Evolutionary conservation across 2,888 invertebrate species (phyloP), one percentile per base, ranked within the genome.

Genomic region (Epiblema foenella): DNA sequence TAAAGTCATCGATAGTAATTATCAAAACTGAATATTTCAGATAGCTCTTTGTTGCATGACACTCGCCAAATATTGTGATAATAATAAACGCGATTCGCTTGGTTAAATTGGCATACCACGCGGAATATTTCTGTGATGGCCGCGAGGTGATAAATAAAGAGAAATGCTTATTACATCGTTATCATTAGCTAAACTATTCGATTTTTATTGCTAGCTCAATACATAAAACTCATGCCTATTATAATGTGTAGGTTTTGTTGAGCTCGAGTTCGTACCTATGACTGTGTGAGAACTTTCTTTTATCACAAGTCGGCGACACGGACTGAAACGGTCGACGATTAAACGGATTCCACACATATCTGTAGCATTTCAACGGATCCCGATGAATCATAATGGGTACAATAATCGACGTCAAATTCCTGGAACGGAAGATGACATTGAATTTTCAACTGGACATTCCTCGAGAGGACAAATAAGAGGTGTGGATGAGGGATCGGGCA

Each of bases 361-460:
- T 75, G 77, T 75, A 77, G 81, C 84, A 83, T 80, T 84, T 83
- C 78, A 80, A 82, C 81, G 81, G 82, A 84, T 82, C 80, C 78
- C 77, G 81, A 83, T 81, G 79, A 82, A 84, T 85, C 82, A 83
- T 83, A 86, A 88, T 83, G 81, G 83, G 78, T 75, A 74, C 75
- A 77, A 77, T 85, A 85, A 86, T 86, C 79, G 83, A 81, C 81
- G 82, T 83, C 81, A 84, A 85, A 88, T 88, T 85, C 81, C 81
- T 77, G 81, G 87, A 84, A 88, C 70, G 75, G 73, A 80, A 81
- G 81, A 82, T 79, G 81, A 81, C 80, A 81, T 82, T 81, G 75
- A 77, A 83, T 76, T 83, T 85, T 81, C 78, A 81, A 81, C 81
- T 78, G 60, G 81, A 79, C 75, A 54, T 64, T 64, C 52, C 52